These are phyloP conservation scores for Percopsis omiscomaycus DNA, from an alignment of 2,797 vertebrate genomes.

Conservation along the genomic window DNA sequence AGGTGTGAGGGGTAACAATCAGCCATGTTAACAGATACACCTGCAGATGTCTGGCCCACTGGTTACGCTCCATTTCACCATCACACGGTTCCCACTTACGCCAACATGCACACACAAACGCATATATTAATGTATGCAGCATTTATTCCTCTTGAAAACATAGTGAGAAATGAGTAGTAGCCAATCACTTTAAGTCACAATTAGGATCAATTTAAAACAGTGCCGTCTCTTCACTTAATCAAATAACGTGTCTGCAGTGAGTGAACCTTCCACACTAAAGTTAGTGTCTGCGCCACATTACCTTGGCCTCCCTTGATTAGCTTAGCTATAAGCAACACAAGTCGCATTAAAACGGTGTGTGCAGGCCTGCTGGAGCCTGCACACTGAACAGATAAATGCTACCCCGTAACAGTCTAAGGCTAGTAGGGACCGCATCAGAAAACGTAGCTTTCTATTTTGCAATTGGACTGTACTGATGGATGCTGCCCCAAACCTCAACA, in stretches of 20 bases:
- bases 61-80: slow-evolving; percentile 36
- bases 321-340: slow-evolving; percentile 17
- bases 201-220: background rate
- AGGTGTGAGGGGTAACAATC: slow-evolving; percentile 20
- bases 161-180: background rate
- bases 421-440: too few species aligned
- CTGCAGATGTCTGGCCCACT: slow-evolving; percentile 31
- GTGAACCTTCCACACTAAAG: background rate
- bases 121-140: too few species aligned
- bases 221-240: slow-evolving; percentile 12
- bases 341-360: slow-evolving; percentile 27
- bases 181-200: background rate
- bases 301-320: background rate
- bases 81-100: slow-evolving; percentile 23
- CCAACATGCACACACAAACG: slow-evolving; percentile 3
- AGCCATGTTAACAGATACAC: slow-evolving; percentile 51
- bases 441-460: too few species aligned
- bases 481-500: too few species aligned
- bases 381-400: background rate
- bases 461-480: too few species aligned
- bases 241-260: slow-evolving; percentile 8
- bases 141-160: too few species aligned
- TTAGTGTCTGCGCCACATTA: background rate
- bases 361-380: slow-evolving; percentile 31
- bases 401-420: too few species aligned